Base-by-base conservation (phyloP, 2,797 vertebrate species). In the Perodicticus potto region DNA sequence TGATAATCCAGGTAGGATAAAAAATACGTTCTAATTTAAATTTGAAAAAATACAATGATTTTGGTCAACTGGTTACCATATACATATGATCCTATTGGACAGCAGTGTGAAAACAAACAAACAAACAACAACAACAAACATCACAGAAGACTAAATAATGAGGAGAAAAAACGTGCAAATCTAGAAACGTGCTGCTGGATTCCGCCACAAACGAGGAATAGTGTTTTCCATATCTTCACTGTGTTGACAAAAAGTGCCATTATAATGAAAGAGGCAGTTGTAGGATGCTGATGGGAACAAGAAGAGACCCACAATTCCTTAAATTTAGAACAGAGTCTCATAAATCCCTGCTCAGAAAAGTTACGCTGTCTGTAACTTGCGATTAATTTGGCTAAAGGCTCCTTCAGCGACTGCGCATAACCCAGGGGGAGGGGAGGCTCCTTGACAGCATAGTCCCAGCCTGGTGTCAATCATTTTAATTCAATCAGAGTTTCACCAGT, bases 391-490 rank as follows among this genome's bases (percentile, higher is more conserved):
- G 4, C 29, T 88, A 70, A 55, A 69, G 25, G 1, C 20, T 65
- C 3, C 20, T 86, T 76, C 34, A 85, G 32, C 37, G 85, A 70
- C 13, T 40, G 12, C 69, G 89, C 78, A 87, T 69, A 63, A 37
- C 65, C 5, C 57, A 92, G 22, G 1, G 6, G 57, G 37, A 43
- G 5, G 37, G 9, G 13, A 93, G 70, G 5, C 14, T 63, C 40
- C 20, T 69, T 73, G 49, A 65, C 23, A 89, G 69, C 81, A 12
- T 57, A 70, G 34, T 34, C 34, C 77, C 29, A 82, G 61, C 5
- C 55, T 91, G 25, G 13, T 77, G 55, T 84, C 29, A 93, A 49
- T 93, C 29, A 81, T 74, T 63, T 94, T 81, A 93, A 67, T 88
- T 72, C 82, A 90, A 86, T 69, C 7, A 1, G 7, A 3, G 3